phyloP scores from a whole-genome alignment of 2,113 vertebrate genomes.

The Trematomus loennbergii region DNA sequence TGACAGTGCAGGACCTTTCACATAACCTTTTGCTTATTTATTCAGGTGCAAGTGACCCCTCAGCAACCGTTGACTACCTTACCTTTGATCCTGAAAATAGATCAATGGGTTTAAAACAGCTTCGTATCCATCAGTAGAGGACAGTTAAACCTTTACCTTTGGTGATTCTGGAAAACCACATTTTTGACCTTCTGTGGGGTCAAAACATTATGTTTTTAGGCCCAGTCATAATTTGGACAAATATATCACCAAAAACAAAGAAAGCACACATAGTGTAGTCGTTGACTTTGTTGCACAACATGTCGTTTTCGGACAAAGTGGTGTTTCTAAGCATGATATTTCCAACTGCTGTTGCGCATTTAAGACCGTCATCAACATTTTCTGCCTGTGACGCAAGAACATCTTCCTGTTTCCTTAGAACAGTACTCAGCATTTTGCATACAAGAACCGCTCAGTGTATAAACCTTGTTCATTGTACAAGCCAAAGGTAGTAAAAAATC shows the following conservation, averaged over 20 bases:
- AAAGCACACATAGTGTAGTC: not conserved
- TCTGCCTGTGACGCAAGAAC: not conserved
- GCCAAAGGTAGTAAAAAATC: not conserved
- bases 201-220: not conserved
- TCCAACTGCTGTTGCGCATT: not conserved
- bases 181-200: not conserved
- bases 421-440: not conserved
- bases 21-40: no score
- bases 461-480: not conserved
- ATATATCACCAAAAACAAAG: not conserved
- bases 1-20: no score
- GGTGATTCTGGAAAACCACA: not conserved
- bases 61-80: not conserved
- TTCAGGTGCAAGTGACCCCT: not conserved
- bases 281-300: not conserved
- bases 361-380: not conserved
- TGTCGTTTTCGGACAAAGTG: not conserved
- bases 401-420: slow-evolving; percentile 1
- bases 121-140: not conserved
- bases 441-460: not conserved
- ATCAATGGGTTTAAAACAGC: not conserved
- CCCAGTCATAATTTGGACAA: not conserved
- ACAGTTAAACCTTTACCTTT: not conserved
- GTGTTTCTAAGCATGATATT: not conserved
- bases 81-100: not conserved